Conservation (phyloP, 2,113 vertebrate species). For the Pseudopipra pipra region DNA sequence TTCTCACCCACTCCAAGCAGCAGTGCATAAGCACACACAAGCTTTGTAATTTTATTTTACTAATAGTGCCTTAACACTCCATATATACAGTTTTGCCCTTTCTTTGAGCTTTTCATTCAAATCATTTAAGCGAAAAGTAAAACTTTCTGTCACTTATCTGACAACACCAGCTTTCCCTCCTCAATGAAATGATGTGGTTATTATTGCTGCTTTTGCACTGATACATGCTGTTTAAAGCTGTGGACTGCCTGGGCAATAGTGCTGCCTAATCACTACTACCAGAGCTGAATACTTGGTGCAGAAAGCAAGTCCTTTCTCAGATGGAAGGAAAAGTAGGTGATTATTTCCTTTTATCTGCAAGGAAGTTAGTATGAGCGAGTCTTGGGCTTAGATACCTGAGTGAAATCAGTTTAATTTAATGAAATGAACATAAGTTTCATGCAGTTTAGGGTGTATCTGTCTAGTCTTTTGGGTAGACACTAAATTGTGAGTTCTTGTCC, state of each 20-base stretch:
- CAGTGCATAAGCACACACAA: not conserved
- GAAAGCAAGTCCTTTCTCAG: not conserved
- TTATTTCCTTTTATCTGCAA: not conserved
- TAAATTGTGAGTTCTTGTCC: not conserved
- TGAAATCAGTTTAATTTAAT: constrained; percentile 19
- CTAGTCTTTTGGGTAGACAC: not conserved
- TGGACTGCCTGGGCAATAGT: not conserved
- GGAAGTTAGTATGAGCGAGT: not conserved
- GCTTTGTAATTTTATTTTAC: not conserved
- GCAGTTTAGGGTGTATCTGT: not conserved
- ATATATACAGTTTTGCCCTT: not conserved
- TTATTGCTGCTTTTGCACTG: constrained; percentile 23
- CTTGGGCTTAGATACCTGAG: not conserved
- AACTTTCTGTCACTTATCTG: constrained; percentile 54
- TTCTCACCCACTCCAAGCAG: not conserved
- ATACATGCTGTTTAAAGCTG: constrained; percentile 48
- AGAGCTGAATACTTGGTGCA: not conserved
- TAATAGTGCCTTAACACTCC: not conserved
- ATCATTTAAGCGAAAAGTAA: constrained; percentile 40
- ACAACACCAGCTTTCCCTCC: constrained; percentile 1
- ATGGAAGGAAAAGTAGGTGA: not conserved
- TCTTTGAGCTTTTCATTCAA: constrained; percentile 29
- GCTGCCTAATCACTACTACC: constrained; percentile 22
- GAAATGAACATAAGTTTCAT: not conserved
- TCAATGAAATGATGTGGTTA: not conserved